Evolutionary conservation across 2,888 invertebrate species (phyloP), one percentile per base, ranked within the genome.

Genomic region (Scaptomyza cyrtandrae): DNA sequence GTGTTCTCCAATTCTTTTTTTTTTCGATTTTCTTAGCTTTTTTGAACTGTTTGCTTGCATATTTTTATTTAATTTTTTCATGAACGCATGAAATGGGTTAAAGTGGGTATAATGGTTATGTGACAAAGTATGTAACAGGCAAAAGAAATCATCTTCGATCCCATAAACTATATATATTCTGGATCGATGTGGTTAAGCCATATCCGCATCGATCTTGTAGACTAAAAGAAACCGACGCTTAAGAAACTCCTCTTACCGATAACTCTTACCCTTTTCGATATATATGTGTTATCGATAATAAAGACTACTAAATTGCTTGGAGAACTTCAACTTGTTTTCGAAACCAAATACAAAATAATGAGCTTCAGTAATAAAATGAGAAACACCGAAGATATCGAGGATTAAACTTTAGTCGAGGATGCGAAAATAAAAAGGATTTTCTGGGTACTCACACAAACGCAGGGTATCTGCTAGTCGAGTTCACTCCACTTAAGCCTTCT

Each of bases 11-110:
- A 24, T 60, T 58, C 41, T 44, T 58, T 60, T 71, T 71, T 65
- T 58, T 41, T 56, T 46, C 45, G 49, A 52, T 63, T 63, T 59
- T 58, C 55, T 70, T 56, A 59, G 55, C 13, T 39, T 59, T 63
- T 63, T 63, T 62, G 50, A 24, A 9, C 31, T 33, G 49, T 58
- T 68, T 11, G 11, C 7, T 52, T 14, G 19, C 2, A 19, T 19
- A 19, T 35, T 10, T 48, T 48, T 48, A 9, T 49, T 16, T 1
- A 3, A 0, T 2, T 2, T 19, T 19, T 1, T 19, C 19, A 1
- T n/a, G 37, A 37, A 2, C 37, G 6, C 6, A 37, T n/a, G 37
- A 37, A 37, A 35, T 29, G 29, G n/a, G n/a, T n/a, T n/a, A n/a
- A 29, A n/a, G 5, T 6, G 37, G 37, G 6, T 37, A 37, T 37